Base-by-base conservation (phyloP, 2,113 vertebrate species). In the Corydoras sp. region DNA sequence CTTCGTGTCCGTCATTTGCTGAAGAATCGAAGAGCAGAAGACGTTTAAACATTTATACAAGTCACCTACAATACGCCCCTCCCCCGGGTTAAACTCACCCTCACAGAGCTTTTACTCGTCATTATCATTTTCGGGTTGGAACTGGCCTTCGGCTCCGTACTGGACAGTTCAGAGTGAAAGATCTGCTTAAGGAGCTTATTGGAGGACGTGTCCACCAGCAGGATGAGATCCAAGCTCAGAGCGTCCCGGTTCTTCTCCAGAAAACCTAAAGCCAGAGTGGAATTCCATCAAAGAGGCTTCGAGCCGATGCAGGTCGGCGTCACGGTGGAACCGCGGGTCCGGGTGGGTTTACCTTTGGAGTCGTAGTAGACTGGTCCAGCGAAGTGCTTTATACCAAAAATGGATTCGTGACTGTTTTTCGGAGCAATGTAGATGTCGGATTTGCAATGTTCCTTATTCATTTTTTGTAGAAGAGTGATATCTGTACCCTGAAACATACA, bases 171-270 rank as follows among this genome's bases (percentile, higher is more conserved):
- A 0, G 54, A 71, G 0, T 89, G 82, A 81, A 98, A 99, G 58
- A 90, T 83, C 66, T 91, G 83, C 73, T 82, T 92, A 71, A 99
- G 86, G 79, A 99, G 93, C 77, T 92, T 92, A 84, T 91, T 98
- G 82, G 83, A 82, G 10, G 96, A 98, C 5, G 88, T 92, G 66
- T 93, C 81, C 80, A 98, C 83, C 81, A 96, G 78, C 29, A 87
- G 81, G 55, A 97, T 88, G 71, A 98, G 81, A 35, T 95, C 93
- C 58, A 83, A 73, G 79, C 92, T 98, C 72, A 98, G 76, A 2
- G 90, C 78, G 11, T 99, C 95, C 14, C 95, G 91, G 77, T 99
- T 99, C 81, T 99, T 99, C 82, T 98, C 96, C 79, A 99, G 87
- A 79, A 99, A 97, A 76, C 93, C 97, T 99, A 6, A 10, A 53